phyloP scores from a whole-genome alignment of 2,888 invertebrate species.

The Cylloceria caligata region DNA sequence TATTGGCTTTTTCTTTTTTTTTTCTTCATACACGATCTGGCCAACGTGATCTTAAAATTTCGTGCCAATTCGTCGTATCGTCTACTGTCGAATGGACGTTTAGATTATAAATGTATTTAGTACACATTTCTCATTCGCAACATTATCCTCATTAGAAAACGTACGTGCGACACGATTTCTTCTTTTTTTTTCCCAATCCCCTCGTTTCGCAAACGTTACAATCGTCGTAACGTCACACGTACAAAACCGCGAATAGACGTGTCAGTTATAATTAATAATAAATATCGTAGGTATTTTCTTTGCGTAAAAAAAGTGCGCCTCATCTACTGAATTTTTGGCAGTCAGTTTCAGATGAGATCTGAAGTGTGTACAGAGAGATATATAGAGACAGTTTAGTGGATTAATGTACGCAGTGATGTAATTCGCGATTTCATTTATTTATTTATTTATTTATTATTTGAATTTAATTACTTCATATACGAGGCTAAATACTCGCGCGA shows the following conservation, averaged over 20 bases:
- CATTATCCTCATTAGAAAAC: constrained; percentile 68
- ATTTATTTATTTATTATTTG: constrained; percentile 33
- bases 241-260: constrained; percentile 35
- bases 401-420: constrained; percentile 55
- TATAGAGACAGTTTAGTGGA: constrained; percentile 38
- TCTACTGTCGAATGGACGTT: constrained; percentile 61
- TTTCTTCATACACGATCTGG: constrained; percentile 12
- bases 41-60: constrained; percentile 13
- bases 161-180: constrained; percentile 44
- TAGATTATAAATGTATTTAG: constrained; percentile 53
- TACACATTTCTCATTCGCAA: constrained; percentile 28
- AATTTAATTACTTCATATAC: constrained; percentile 6
- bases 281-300: constrained; percentile 38
- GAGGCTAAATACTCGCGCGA: constrained; percentile 15
- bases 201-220: constrained; percentile 3
- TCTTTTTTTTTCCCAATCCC: constrained; percentile 19
- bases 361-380: constrained; percentile 64
- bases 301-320: constrained; percentile 71
- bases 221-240: constrained; percentile 16
- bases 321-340: constrained; percentile 74
- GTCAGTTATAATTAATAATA: constrained; percentile 33
- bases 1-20: background rate
- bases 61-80: constrained; percentile 31
- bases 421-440: constrained; percentile 32
- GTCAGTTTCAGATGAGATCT: constrained; percentile 73